These are phyloP conservation scores for Triplophysa tibetana DNA, from an alignment of 2,113 vertebrate genomes.

Conservation along the genomic window DNA sequence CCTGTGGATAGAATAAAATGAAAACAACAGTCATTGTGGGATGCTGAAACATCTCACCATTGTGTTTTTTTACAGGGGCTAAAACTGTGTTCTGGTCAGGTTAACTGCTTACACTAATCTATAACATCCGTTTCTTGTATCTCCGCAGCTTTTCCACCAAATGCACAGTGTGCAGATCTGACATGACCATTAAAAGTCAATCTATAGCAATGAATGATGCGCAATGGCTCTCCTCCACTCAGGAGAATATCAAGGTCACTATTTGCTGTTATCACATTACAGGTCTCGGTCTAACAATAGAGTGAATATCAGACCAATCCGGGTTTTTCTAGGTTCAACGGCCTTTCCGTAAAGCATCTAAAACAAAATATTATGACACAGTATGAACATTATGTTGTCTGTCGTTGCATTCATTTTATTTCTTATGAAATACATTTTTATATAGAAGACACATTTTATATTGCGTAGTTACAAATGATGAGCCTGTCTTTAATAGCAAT, in stretches of 20 bases:
- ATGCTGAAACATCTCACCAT: background rate
- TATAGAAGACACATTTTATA: too few species aligned
- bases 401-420: too few species aligned
- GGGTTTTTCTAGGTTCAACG: background rate
- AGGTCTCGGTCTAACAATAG: background rate
- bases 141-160: slow-evolving; percentile 10
- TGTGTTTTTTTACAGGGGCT: background rate
- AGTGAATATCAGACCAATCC: background rate
- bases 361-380: background rate
- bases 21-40: background rate
- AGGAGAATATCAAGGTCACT: slow-evolving; percentile 22
- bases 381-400: too few species aligned
- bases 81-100: background rate
- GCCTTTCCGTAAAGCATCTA: background rate
- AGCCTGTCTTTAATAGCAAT: too few species aligned
- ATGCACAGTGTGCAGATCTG: slow-evolving; percentile 20
- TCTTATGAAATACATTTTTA: too few species aligned
- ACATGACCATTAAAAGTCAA: slow-evolving; percentile 8
- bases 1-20: slow-evolving; percentile 69
- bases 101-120: background rate
- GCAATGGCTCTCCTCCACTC: slow-evolving; percentile 25
- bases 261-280: slow-evolving; percentile 19
- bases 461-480: too few species aligned
- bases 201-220: slow-evolving; percentile 28
- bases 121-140: background rate